These are phyloP conservation scores for Epistrophe grossulariae DNA, from an alignment of 2,888 invertebrate species.

Conservation along the genomic window DNA sequence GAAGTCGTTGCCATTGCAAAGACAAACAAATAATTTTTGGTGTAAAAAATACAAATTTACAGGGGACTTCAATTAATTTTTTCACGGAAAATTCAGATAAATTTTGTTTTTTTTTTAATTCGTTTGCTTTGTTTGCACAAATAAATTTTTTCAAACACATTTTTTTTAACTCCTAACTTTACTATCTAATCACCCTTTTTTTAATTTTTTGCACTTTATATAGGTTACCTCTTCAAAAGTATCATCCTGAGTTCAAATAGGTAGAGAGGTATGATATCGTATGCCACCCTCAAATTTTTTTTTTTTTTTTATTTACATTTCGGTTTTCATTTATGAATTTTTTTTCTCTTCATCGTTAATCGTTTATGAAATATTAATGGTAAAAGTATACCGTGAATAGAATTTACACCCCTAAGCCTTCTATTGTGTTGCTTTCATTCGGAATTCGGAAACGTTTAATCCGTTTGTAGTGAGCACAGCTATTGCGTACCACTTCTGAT, in stretches of 20 bases:
- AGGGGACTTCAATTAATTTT: too few species aligned
- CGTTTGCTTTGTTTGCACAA: background rate
- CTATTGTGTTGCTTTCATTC: background rate
- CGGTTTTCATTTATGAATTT: background rate
- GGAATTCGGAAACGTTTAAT: background rate
- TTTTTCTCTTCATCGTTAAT: background rate
- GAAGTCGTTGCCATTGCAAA: too few species aligned
- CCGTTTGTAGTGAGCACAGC: background rate
- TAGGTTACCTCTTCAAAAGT: conserved; percentile 5
- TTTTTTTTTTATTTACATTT: conserved; percentile 11
- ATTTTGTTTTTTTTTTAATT: too few species aligned
- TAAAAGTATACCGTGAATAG: conserved; percentile 12
- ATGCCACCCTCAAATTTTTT: background rate
- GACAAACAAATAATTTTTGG: too few species aligned
- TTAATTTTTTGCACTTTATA: background rate
- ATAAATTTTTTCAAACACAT: background rate
- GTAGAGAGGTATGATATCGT: background rate
- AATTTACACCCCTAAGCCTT: conserved; percentile 14
- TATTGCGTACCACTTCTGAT: conserved; percentile 10
- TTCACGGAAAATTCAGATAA: too few species aligned
- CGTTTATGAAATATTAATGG: conserved; percentile 24
- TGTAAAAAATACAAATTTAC: too few species aligned
- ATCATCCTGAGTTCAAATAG: conserved; percentile 11
- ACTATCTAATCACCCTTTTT: background rate
- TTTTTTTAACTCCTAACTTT: too few species aligned